Evolutionary conservation across 1,140 invertebrate genomes (phyloP), one percentile per base, ranked within the genome.

Genomic region (Aphelenchoides besseyi): DNA sequence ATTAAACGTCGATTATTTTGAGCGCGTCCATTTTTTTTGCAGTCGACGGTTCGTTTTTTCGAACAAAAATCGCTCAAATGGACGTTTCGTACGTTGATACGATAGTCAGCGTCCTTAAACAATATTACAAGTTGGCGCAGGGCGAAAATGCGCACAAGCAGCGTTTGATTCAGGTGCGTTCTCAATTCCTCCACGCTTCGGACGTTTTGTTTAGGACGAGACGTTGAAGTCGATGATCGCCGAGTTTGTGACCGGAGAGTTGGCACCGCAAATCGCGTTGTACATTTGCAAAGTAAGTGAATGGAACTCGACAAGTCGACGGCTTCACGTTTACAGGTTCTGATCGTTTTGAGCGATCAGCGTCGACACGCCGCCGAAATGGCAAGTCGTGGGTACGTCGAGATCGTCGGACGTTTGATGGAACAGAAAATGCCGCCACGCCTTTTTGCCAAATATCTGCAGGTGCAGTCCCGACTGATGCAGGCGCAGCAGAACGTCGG

Each of bases 51-150:
- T 5, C 37, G n/a, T 41, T 41, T 41, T 8, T n/a, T 41, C 5
- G 5, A 8, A 41, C 37, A 5, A 5, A 41, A 41, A 41, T 41
- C n/a, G n/a, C 37, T 5, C 5, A 41, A n/a, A 41, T 41, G 5
- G 37, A 41, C 37, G 5, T 41, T 41, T 41, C 5, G n/a, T 41
- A n/a, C 5, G n/a, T 8, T 41, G 37, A 41, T 5, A 41, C n/a
- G n/a, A 41, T 41, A 41, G 37, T n/a, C 37, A n/a, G 37, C 5
- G 37, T 41, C 5, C 37, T 41, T 41, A n/a, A n/a, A 41, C 5
- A 41, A 41, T 41, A 41, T n/a, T 41, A 41, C 37, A 41, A 41
- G n/a, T 41, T 41, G 37, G 37, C 37, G n/a, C 37, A 41, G 37
- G 5, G 5, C 37, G 37, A 5, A 41, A 41, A 5, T 41, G 37